Evolutionary conservation across 2,888 invertebrate genomes (phyloP).

Genomic region (Caenorhabditis sp.): DNA sequence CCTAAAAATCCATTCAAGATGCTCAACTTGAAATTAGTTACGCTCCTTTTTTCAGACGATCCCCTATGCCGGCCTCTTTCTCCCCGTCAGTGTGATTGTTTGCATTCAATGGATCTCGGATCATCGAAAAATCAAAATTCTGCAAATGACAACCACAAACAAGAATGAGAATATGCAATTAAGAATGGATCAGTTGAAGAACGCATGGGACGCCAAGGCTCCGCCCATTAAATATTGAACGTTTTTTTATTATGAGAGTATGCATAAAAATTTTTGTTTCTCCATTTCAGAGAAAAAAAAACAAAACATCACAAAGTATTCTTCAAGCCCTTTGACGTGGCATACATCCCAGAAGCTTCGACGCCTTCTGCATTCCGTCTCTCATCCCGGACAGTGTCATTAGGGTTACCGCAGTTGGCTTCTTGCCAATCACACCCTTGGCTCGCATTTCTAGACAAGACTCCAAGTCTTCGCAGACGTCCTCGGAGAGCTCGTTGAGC

Average conservation of each 20-base stretch:
- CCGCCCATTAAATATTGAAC: slow-evolving; percentile 8
- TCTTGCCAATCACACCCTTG: slow-evolving; percentile 59
- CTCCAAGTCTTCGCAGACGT: slow-evolving; percentile 71
- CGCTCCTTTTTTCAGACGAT: slow-evolving; percentile 58
- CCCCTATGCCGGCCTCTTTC: slow-evolving; percentile 41
- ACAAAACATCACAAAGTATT: slow-evolving; percentile 44
- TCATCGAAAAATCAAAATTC: slow-evolving; percentile 33
- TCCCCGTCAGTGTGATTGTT: slow-evolving; percentile 35
- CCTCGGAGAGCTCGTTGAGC: slow-evolving; percentile 67
- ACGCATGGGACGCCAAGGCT: slow-evolving; percentile 28
- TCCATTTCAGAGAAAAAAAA: slow-evolving; percentile 10
- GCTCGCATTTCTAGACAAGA: slow-evolving; percentile 65
- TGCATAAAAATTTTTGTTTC: background rate
- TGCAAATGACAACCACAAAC: slow-evolving; percentile 31
- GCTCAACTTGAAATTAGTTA: background rate
- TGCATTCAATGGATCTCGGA: slow-evolving; percentile 44
- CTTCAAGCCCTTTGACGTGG: slow-evolving; percentile 61
- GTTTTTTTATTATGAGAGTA: background rate
- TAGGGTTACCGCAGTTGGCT: slow-evolving; percentile 44
- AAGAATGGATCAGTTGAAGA: slow-evolving; percentile 24
- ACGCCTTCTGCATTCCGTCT: slow-evolving; percentile 59
- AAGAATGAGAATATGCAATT: slow-evolving; percentile 12
- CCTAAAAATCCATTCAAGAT: too few relatives aligned
- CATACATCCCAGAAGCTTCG: slow-evolving; percentile 38
- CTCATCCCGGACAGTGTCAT: slow-evolving; percentile 49